Percentiles rank a stretch among this genome's conserved stretches.
Evolutionary conservation across 2,113 vertebrate species (phyloP).

Genomic region (Pollachius pollachius): DNA sequence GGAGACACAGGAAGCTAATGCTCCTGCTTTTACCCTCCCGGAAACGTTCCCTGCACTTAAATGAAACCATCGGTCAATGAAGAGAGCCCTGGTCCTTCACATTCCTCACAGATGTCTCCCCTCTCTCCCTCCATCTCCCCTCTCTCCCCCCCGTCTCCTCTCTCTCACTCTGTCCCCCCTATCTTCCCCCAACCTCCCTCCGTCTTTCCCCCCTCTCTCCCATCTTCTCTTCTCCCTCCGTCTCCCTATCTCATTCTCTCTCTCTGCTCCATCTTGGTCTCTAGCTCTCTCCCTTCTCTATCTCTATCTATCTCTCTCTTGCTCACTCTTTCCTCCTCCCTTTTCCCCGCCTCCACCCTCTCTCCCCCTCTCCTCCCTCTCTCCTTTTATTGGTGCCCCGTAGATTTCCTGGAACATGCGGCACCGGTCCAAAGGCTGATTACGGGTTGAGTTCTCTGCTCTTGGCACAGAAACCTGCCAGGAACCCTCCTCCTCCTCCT

Average conservation of each 20-base stretch:
- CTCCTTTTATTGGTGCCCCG: conserved; percentile 1
- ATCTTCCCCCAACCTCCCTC: no score
- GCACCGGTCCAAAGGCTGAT: conserved; percentile 44
- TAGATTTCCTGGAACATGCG: conserved; percentile 24
- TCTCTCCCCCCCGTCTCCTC: neutral
- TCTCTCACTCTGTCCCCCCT: neutral
- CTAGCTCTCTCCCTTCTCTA: neutral
- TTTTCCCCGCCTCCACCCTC: neutral
- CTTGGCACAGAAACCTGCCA: conserved; percentile 39
- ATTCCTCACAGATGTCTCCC: neutral
- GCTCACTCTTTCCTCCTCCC: neutral
- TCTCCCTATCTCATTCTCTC: neutral
- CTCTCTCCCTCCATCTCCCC: conserved; percentile 1
- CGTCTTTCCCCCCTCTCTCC: no score
- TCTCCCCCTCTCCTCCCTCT: no score
- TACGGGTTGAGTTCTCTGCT: conserved; percentile 53
- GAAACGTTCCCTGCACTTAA: conserved; percentile 30
- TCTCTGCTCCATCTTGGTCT: no score
- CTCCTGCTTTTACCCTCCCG: conserved; percentile 29
- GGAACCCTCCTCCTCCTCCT: neutral
- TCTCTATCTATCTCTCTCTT: conserved; percentile 10
- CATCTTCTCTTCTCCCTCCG: conserved; percentile 25
- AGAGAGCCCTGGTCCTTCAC: conserved; percentile 18
- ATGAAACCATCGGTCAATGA: conserved; percentile 46
- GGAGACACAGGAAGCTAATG: conserved; percentile 44